These are phyloP conservation scores for Cheirogaleus major DNA, from an alignment of 2,797 vertebrate species.

Conservation along the genomic window DNA sequence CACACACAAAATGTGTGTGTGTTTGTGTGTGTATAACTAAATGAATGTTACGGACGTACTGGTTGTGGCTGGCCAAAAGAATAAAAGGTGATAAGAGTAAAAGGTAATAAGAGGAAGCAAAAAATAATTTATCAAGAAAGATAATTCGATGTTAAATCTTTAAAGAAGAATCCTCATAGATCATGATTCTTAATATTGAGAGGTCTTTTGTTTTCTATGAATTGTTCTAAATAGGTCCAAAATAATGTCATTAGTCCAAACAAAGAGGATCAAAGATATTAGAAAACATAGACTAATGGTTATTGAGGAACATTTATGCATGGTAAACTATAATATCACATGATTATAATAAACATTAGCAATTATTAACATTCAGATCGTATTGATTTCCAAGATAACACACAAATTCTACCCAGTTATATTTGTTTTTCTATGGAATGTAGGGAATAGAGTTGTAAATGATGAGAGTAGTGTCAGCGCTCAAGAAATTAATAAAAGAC, in stretches of 20 bases:
- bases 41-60: not conserved
- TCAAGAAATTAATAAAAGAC: constrained; percentile 42
- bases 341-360: not conserved
- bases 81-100: not conserved
- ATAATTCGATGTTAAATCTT: constrained; percentile 11
- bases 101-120: not conserved
- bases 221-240: not conserved
- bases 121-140: constrained; percentile 25
- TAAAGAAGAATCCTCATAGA: not conserved
- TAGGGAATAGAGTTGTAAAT: not conserved
- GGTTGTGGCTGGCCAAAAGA: not conserved
- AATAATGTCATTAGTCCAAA: not conserved
- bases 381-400: not conserved
- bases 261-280: not conserved
- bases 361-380: not conserved
- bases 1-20: too few species aligned
- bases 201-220: not conserved
- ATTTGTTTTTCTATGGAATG: not conserved
- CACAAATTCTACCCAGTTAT: not conserved
- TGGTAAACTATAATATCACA: not conserved
- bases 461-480: not conserved
- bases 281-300: not conserved
- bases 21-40: not conserved
- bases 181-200: not conserved
- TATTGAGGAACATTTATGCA: not conserved